Conservation (phyloP, 1,140 invertebrate species). For the Bradynema listronoti region DNA sequence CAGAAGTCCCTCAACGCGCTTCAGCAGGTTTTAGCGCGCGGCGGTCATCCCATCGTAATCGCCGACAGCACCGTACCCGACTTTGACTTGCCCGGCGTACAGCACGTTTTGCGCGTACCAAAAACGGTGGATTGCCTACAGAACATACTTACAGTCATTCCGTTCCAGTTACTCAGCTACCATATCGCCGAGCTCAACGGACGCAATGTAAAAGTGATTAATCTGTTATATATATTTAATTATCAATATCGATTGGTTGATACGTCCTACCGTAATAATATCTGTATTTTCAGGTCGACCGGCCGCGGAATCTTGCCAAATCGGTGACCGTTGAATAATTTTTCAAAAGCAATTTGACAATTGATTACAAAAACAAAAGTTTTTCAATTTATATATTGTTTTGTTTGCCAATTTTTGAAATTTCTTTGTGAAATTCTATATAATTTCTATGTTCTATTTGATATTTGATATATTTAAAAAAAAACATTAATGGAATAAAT, state of each 20-base stretch:
- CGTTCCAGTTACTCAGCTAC: slow-evolving; percentile 90
- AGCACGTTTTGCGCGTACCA: slow-evolving; percentile 65
- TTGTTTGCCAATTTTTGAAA: no score
- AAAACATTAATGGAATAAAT: no score
- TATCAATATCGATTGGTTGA: neutral
- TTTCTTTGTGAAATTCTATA: no score
- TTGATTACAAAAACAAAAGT: no score
- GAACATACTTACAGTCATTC: slow-evolving; percentile 87
- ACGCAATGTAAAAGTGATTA: slow-evolving; percentile 71
- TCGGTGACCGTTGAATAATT: slow-evolving; percentile 93
- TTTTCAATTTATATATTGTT: no score
- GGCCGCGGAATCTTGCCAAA: slow-evolving; percentile 94
- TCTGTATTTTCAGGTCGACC: slow-evolving; percentile 68
- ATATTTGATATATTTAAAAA: no score
- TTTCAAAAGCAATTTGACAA: no score
- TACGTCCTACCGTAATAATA: neutral
- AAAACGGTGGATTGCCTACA: slow-evolving; percentile 90
- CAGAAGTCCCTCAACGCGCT: slow-evolving; percentile 95
- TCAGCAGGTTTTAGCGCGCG: slow-evolving; percentile 69
- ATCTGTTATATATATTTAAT: no score
- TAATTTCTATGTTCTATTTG: no score
- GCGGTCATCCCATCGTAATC: slow-evolving; percentile 82
- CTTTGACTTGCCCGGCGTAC: slow-evolving; percentile 63
- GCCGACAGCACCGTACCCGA: slow-evolving; percentile 86
- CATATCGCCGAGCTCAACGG: slow-evolving; percentile 92